Evolutionary conservation across 1,140 invertebrate species (phyloP).

Genomic region (Pectinophora gossypiella): DNA sequence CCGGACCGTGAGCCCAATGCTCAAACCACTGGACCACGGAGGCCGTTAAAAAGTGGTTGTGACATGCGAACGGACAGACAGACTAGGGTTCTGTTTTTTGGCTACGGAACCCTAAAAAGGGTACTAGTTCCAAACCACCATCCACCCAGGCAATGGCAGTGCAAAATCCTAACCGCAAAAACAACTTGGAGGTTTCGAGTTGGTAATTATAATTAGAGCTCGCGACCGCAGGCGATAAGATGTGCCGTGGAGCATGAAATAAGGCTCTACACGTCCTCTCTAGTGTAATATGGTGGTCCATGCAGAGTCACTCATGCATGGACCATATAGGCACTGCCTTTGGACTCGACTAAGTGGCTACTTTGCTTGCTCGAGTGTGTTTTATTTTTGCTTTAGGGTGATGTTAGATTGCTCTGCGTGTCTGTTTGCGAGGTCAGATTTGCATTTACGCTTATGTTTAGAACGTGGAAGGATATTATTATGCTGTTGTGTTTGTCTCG

Average conservation of each 20-base stretch:
- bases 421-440: too few species aligned
- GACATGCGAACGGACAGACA: too few species aligned
- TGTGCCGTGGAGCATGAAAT: conserved; percentile 66
- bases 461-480: too few species aligned
- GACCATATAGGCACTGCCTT: conserved; percentile 35
- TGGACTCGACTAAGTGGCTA: conserved; percentile 22
- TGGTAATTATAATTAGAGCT: conserved; percentile 65
- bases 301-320: conserved; percentile 56
- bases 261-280: conserved; percentile 46
- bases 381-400: conserved; percentile 6
- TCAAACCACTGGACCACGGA: too few species aligned
- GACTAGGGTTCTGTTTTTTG: too few species aligned
- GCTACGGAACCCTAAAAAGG: too few species aligned
- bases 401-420: background rate
- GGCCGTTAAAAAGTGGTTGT: too few species aligned
- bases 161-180: conserved; percentile 38
- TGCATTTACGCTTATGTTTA: too few species aligned
- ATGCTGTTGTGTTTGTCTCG: too few species aligned
- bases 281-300: conserved; percentile 34
- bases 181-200: conserved; percentile 54
- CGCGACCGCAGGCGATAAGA: conserved; percentile 62
- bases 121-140: too few species aligned
- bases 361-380: conserved; percentile 15
- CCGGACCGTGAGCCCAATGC: too few species aligned
- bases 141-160: too few species aligned